Percentiles rank a stretch among this genome's conserved stretches.
phyloP scores from a whole-genome alignment of 2,888 invertebrate genomes.

The Acleris cristana region DNA sequence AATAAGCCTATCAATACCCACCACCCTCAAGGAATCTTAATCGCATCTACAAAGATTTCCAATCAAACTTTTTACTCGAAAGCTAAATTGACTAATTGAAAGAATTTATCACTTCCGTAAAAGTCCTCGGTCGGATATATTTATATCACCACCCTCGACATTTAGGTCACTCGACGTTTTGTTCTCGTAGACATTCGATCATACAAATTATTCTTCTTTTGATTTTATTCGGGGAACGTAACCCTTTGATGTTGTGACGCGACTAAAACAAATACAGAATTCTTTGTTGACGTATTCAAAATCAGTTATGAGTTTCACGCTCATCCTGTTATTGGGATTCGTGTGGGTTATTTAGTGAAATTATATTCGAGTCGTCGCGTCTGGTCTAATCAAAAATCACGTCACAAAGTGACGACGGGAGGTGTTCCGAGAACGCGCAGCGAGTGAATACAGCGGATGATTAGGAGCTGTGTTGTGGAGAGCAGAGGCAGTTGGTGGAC shows the following conservation, averaged over 20 bases:
- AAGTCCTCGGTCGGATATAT: constrained; percentile 63
- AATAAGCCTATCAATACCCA: background rate
- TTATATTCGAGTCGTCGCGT: constrained; percentile 59
- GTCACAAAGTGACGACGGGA: constrained; percentile 53
- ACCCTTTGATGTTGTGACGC: constrained; percentile 64
- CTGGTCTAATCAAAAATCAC: constrained; percentile 69
- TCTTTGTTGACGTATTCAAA: constrained; percentile 49
- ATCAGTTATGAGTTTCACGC: constrained; percentile 49
- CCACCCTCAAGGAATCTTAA: background rate
- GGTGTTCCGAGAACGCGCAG: constrained; percentile 66
- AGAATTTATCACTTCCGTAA: constrained; percentile 76
- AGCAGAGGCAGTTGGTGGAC: constrained; percentile 50
- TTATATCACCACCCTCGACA: constrained; percentile 55
- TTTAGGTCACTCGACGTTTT: constrained; percentile 68
- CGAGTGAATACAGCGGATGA: constrained; percentile 70
- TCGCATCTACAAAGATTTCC: constrained; percentile 53
- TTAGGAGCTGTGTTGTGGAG: constrained; percentile 56
- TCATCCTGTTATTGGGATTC: constrained; percentile 57
- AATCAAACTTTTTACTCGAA: constrained; percentile 71
- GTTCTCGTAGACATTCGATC: constrained; percentile 45
- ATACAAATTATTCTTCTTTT: constrained; percentile 56
- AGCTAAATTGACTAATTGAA: constrained; percentile 78
- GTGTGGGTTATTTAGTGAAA: constrained; percentile 51
- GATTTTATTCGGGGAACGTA: constrained; percentile 57
- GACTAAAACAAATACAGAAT: constrained; percentile 53